phyloP scores from a whole-genome alignment of 2,797 vertebrate genomes.

The Karalla daura region DNA sequence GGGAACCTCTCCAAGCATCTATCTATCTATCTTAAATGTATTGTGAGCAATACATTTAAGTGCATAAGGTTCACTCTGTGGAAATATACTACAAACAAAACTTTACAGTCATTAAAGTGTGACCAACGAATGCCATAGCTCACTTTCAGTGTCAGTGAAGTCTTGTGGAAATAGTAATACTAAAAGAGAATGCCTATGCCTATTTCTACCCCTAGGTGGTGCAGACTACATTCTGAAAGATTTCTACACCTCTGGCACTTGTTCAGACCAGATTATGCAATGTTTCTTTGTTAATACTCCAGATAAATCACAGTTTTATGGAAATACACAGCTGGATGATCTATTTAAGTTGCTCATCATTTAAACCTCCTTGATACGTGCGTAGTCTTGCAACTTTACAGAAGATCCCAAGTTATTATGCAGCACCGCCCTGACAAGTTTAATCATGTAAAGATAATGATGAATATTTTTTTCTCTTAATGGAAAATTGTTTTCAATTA shows the following conservation, averaged over 20 bases:
- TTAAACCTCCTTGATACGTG: conserved; percentile 13
- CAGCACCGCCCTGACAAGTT: neutral
- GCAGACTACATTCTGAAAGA: conserved; percentile 45
- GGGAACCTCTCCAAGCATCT: too few species aligned
- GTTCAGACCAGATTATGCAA: conserved; percentile 29
- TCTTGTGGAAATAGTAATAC: neutral
- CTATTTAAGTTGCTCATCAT: conserved; percentile 27
- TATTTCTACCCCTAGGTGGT: conserved; percentile 66
- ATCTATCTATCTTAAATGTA: too few species aligned
- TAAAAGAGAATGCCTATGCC: neutral
- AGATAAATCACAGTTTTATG: conserved; percentile 40
- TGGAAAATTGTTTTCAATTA: neutral
- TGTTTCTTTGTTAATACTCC: conserved; percentile 30
- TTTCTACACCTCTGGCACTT: conserved; percentile 15
- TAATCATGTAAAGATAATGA: neutral
- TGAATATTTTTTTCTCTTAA: neutral
- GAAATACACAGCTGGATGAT: conserved; percentile 28
- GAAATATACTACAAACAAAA: too few species aligned
- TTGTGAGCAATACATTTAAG: too few species aligned
- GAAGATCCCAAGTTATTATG: neutral
- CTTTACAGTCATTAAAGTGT: too few species aligned
- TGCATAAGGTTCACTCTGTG: too few species aligned
- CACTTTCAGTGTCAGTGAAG: too few species aligned
- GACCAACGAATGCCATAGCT: too few species aligned
- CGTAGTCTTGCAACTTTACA: neutral